phyloP scores from a whole-genome alignment of 2,797 vertebrate genomes.

The Prionace glauca region DNA sequence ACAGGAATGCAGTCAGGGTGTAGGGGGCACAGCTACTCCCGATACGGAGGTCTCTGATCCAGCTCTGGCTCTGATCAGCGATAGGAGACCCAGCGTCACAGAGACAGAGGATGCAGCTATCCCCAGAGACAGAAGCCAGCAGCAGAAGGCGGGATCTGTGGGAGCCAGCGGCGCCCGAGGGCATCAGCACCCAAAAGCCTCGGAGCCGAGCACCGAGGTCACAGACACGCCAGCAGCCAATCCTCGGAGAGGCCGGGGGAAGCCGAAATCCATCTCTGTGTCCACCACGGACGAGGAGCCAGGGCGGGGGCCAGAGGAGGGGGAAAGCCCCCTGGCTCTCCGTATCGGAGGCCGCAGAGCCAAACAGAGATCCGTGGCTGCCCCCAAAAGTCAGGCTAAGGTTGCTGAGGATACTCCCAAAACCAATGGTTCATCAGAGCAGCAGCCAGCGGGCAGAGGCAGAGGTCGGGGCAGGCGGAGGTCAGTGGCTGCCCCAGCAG shows the following conservation, averaged over 20 bases:
- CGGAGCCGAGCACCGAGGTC: conserved; percentile 52
- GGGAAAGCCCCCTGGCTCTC: too few relatives aligned
- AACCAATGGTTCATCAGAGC: not conserved
- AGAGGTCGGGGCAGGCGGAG: conserved; percentile 43
- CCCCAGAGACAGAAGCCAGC: conserved; percentile 46
- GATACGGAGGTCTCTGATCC: not conserved
- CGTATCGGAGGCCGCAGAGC: not conserved
- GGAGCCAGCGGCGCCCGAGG: not conserved
- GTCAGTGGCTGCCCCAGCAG: not conserved
- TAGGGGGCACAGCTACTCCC: too few relatives aligned
- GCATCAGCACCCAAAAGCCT: conserved; percentile 59
- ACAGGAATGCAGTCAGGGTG: not conserved
- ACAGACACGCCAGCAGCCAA: too few relatives aligned
- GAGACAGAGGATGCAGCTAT: conserved; percentile 38
- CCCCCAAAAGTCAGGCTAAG: not conserved
- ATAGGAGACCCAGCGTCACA: conserved; percentile 46
- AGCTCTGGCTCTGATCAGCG: conserved; percentile 35
- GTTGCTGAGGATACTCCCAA: not conserved
- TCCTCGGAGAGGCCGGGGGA: not conserved
- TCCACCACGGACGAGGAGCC: not conserved
- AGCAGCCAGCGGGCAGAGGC: not conserved
- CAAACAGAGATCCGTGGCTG: conserved; percentile 22
- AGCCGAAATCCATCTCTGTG: not conserved
- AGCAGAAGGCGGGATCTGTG: conserved; percentile 54
- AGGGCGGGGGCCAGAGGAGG: too few relatives aligned